These are phyloP conservation scores for Apostichopus leukothele DNA, from an alignment of 53 echinoderm and acorn worm species.

Conservation along the genomic window DNA sequence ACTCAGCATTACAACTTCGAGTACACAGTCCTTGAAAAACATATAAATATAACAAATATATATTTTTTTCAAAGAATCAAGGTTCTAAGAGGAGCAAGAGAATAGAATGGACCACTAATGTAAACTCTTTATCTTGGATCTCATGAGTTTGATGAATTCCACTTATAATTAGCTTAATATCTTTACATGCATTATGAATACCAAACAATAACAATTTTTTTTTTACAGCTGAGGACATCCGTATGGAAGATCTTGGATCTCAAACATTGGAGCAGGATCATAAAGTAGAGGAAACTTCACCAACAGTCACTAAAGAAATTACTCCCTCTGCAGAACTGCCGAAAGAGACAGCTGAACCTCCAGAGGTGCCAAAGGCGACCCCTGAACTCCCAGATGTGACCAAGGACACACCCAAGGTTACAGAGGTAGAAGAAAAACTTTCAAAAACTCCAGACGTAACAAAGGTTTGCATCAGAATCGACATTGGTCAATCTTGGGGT, in stretches of 20 bases:
- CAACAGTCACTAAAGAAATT: not conserved
- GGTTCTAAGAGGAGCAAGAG: no score
- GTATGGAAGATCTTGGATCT: conserved; percentile 61
- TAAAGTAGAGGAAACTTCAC: not conserved
- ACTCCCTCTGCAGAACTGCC: not conserved
- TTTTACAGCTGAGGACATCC: conserved; percentile 79
- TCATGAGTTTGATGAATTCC: no score
- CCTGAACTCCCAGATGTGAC: not conserved
- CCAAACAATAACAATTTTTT: conserved; percentile 7
- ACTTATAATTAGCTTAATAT: no score
- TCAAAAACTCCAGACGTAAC: not conserved
- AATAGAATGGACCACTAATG: no score
- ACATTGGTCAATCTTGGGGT: no score
- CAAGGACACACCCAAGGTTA: not conserved
- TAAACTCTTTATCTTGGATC: no score
- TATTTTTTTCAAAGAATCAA: no score
- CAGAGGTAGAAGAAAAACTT: not conserved
- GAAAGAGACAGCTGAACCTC: not conserved
- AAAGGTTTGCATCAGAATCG: not conserved
- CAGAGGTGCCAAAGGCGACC: not conserved
- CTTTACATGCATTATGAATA: no score
- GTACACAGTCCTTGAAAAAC: no score
- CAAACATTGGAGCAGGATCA: conserved; percentile 35
- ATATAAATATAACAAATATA: no score
- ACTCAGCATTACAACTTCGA: no score